Conservation (phyloP, 92 coral and sea anemone genomes). For the Zoanthus sansibaricus region DNA sequence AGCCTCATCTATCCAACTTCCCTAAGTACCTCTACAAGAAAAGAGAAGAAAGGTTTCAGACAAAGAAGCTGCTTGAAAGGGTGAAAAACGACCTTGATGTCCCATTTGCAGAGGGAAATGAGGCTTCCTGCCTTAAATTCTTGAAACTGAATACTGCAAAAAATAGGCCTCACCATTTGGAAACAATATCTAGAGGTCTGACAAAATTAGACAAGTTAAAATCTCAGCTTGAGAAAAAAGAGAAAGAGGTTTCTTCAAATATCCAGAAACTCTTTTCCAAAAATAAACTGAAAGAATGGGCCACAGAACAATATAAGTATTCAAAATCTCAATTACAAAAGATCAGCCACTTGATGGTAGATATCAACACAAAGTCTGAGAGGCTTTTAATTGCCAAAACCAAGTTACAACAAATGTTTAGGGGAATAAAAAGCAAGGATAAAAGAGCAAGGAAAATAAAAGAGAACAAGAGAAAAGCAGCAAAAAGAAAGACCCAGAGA, state of each 20-base stretch:
- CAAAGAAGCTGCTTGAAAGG: constrained; percentile 56
- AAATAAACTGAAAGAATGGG: constrained; percentile 60
- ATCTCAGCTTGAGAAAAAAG: constrained; percentile 49
- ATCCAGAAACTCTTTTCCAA: constrained; percentile 48
- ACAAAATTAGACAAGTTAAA: constrained; percentile 51
- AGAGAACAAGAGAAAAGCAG: constrained; percentile 29
- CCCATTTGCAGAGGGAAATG: constrained; percentile 53
- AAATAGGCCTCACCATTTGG: constrained; percentile 55
- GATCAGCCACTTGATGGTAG: constrained; percentile 25
- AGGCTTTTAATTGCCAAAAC: constrained; percentile 45
- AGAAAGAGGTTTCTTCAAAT: neutral
- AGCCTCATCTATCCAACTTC: constrained; percentile 50
- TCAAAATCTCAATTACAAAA: constrained; percentile 34
- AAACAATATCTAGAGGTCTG: constrained; percentile 53
- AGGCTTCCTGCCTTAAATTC: constrained; percentile 63
- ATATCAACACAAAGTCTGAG: constrained; percentile 6
- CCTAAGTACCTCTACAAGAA: constrained; percentile 59
- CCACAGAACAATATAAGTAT: constrained; percentile 18
- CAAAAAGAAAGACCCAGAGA: constrained; percentile 36
- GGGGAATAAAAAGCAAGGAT: constrained; percentile 5
- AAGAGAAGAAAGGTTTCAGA: constrained; percentile 65
- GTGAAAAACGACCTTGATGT: constrained; percentile 47
- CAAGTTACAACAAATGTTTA: constrained; percentile 16
- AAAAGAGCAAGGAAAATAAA: neutral
- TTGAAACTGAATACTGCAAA: constrained; percentile 41